A percentile compares a stretch with the other conserved stretches of the same genome.
These are phyloP conservation scores for Dreissena rostriformis DNA, from an alignment of 1,140 invertebrate genomes.

Conservation along the genomic window DNA sequence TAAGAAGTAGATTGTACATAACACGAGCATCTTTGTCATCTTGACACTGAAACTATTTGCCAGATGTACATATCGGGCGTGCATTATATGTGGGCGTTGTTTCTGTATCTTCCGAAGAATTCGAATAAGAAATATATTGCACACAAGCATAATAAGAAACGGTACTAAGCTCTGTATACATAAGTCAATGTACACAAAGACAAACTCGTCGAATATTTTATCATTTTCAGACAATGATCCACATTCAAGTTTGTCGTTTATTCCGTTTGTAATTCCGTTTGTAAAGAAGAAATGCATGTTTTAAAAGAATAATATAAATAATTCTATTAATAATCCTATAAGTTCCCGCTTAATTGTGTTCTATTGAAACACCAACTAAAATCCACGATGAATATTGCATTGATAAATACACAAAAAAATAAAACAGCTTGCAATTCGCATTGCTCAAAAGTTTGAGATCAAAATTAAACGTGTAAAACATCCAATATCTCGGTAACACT, in stretches of 20 bases:
- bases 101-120: slow-evolving; percentile 22
- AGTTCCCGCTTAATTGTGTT: slow-evolving; percentile 48
- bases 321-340: slow-evolving; percentile 37
- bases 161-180: slow-evolving; percentile 57
- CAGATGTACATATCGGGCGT: slow-evolving; percentile 14
- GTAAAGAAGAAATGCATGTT: slow-evolving; percentile 68
- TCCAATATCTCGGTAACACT: slow-evolving; percentile 66
- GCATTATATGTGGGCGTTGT: slow-evolving; percentile 27
- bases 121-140: slow-evolving; percentile 61
- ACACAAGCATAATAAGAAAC: slow-evolving; percentile 60
- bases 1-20: slow-evolving; percentile 66
- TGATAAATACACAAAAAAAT: slow-evolving; percentile 70
- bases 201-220: slow-evolving; percentile 61
- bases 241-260: background rate
- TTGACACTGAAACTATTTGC: slow-evolving; percentile 41
- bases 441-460: slow-evolving; percentile 61
- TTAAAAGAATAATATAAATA: slow-evolving; percentile 53
- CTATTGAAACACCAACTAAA: no score
- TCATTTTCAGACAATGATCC: slow-evolving; percentile 40
- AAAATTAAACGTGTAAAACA: slow-evolving; percentile 55
- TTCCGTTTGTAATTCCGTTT: slow-evolving; percentile 64
- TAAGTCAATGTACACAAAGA: slow-evolving; percentile 67
- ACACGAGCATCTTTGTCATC: slow-evolving; percentile 66
- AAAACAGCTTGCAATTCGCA: slow-evolving; percentile 64
- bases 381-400: no score